Conservation (phyloP, 2,888 invertebrate species). For the Malthinus flaveolus region DNA sequence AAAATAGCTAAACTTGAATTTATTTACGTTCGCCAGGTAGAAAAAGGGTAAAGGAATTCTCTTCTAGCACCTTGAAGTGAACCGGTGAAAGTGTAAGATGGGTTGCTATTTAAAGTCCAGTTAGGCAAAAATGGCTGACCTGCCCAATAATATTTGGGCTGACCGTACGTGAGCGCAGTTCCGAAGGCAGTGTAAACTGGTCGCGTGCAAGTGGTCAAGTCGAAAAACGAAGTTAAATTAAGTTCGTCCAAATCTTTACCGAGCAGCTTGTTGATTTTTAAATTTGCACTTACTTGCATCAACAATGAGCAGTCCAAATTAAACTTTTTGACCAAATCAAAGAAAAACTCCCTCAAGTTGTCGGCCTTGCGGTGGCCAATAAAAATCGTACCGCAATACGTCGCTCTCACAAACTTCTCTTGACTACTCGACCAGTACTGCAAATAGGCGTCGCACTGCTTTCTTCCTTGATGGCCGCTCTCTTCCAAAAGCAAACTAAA, state of each 20-base stretch:
- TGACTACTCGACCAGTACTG: conserved; percentile 18
- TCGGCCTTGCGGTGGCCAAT: conserved; percentile 1
- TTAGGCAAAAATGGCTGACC: too few relatives aligned
- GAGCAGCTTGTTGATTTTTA: conserved; percentile 14
- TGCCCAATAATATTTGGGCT: too few relatives aligned
- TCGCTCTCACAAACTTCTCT: conserved; percentile 11
- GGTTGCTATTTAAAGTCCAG: too few relatives aligned
- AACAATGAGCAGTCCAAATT: conserved; percentile 18
- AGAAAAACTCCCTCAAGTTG: conserved; percentile 10
- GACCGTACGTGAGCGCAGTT: neutral
- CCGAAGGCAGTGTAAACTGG: neutral
- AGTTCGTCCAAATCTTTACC: conserved; percentile 14
- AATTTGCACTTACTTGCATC: conserved; percentile 11
- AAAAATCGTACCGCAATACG: conserved; percentile 17
- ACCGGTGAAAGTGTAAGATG: too few relatives aligned
- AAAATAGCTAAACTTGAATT: too few relatives aligned
- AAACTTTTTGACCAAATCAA: conserved; percentile 13
- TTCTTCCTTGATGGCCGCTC: conserved; percentile 1
- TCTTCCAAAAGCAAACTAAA: conserved; percentile 17
- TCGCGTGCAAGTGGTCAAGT: neutral
- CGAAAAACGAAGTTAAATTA: conserved; percentile 17
- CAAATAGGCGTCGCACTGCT: conserved; percentile 13
- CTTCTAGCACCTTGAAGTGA: too few relatives aligned
- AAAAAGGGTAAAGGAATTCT: too few relatives aligned
- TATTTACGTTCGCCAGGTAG: too few relatives aligned